Base-by-base conservation (phyloP, 1,140 invertebrate species). In the Sipha flava region DNA sequence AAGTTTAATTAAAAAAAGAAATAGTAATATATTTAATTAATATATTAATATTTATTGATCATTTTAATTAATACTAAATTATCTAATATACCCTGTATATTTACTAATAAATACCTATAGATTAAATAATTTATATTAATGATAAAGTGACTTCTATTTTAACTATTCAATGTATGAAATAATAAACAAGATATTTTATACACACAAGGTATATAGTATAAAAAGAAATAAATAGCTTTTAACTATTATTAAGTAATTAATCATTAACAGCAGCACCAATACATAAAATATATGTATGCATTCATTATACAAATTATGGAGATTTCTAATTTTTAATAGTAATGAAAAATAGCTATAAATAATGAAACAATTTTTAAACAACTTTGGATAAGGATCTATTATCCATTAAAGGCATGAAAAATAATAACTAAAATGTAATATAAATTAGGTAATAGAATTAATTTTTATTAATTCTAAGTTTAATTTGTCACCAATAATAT, bases 41-140 rank as follows among this genome's bases (percentile, higher is more conserved):
- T n/a, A 62, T 18, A 64, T 64, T 62, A 62, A 31, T 64, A 31
- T 34, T 10, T n/a, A 64, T 37, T 34, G 31, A 64, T 34, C 23
- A 40, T 14, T 40, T 40, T 14, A 43, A 16, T 40, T 37, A 43
- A 14, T 40, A 66, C n/a, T 43, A 12, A 43, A 66, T 68, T 45
- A 68, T 45, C 64, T 68, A 68, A 45, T n/a, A 47, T 29, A 70
- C 66, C 66, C 66, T 70, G 66, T 70, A 47, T 45, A 23, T 5
- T 68, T 14, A 29, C 1, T 16, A 68, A 10, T 62, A 26, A 45
- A 26, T 7, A 68, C 3, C 21, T 10, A 18, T 26, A 23, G 5
- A 68, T 66, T 40, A 10, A 4, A 40, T 21, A 10, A 21, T 40
- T 66, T 43, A 66, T 4, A 66, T 18, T 45, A 45, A 45, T 68